These are phyloP conservation scores for Mormoops blainvillei DNA, from an alignment of 2,113 vertebrate genomes.

Conservation along the genomic window DNA sequence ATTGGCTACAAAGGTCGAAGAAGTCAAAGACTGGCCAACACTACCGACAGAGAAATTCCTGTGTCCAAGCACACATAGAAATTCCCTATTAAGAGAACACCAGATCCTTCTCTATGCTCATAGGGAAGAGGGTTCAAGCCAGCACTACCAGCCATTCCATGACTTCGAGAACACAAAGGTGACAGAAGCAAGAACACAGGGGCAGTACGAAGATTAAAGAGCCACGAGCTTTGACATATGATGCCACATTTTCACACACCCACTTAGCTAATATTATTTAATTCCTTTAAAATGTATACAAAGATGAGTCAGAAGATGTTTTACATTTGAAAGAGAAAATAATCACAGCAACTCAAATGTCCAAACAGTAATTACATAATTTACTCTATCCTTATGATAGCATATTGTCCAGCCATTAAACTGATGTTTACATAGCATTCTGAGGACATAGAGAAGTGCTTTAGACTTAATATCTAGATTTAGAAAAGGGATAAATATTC, in stretches of 20 bases:
- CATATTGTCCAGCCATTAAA: neutral
- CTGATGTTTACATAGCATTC: neutral
- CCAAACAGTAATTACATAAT: neutral
- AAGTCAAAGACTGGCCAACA: neutral
- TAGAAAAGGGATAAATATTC: neutral
- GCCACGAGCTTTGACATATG: neutral
- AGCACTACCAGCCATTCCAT: no score
- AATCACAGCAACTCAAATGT: neutral
- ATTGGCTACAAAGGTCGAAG: neutral
- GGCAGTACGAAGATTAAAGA: neutral
- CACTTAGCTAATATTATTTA: neutral
- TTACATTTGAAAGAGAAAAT: neutral
- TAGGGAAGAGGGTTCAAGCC: neutral
- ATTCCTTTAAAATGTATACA: neutral
- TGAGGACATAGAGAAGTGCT: neutral
- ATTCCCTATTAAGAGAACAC: neutral
- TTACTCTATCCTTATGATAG: neutral
- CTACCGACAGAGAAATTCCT: neutral
- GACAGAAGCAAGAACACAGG: neutral
- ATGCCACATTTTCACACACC: neutral
- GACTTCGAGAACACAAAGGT: neutral
- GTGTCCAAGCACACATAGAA: neutral
- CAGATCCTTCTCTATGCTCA: neutral
- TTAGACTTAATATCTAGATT: neutral
- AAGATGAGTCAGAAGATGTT: neutral